phyloP scores from a whole-genome alignment of 1,140 invertebrate genomes.

The Anastatus disparis region DNA sequence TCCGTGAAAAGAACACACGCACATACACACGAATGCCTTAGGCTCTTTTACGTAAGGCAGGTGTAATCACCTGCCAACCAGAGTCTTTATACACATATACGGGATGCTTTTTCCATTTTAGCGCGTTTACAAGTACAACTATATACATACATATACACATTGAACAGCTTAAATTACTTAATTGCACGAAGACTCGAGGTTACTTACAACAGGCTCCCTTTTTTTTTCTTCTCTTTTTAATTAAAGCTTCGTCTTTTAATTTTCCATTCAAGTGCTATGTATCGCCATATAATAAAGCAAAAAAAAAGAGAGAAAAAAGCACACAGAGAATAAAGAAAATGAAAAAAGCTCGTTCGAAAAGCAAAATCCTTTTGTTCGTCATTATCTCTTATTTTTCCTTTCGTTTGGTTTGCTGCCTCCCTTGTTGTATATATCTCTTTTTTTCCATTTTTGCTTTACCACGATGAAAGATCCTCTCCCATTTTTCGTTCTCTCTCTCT shows the following conservation, averaged over 20 bases:
- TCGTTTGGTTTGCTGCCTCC: background rate
- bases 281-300: conserved; percentile 32
- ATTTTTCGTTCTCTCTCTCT: background rate
- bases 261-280: too few relatives aligned
- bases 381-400: background rate
- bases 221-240: too few relatives aligned
- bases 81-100: background rate
- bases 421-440: background rate
- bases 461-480: conserved; percentile 1
- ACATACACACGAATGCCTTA: too few relatives aligned
- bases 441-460: conserved; percentile 2
- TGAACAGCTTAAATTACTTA: too few relatives aligned
- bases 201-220: too few relatives aligned
- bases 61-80: conserved; percentile 48
- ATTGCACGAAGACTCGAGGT: too few relatives aligned
- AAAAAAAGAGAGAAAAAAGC: background rate
- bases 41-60: conserved; percentile 45
- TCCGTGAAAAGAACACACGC: background rate
- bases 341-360: background rate
- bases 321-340: background rate
- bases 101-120: too few relatives aligned
- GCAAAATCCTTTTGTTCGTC: background rate
- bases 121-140: too few relatives aligned
- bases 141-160: too few relatives aligned
- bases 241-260: too few relatives aligned